These are phyloP conservation scores for Polypterus senegalus DNA, from an alignment of 2,113 vertebrate species.

Conservation along the genomic window DNA sequence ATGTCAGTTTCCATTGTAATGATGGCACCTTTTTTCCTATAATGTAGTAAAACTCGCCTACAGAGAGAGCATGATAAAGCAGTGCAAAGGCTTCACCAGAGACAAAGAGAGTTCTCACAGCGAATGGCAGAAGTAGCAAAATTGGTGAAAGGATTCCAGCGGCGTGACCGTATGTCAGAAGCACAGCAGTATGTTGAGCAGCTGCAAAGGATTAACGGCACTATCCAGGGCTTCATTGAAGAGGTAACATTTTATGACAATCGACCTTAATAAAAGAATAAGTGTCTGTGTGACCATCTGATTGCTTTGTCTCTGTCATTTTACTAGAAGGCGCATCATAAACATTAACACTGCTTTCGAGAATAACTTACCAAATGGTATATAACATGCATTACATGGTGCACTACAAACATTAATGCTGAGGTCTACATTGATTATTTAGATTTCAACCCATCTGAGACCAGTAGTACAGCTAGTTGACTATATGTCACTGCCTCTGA, in stretches of 20 bases:
- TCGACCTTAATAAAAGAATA: no score
- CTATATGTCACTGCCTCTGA: neutral
- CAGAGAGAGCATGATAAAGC: constrained; percentile 19
- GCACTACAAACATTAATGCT: no score
- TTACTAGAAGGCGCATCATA: no score
- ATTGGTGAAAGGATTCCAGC: constrained; percentile 1
- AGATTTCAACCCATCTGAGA: no score
- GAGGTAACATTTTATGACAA: constrained; percentile 19
- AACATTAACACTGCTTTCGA: no score
- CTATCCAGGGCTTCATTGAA: neutral
- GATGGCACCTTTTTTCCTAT: constrained; percentile 18
- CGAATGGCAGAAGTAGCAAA: constrained; percentile 10
- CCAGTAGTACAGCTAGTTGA: no score
- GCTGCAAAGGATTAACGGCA: constrained; percentile 10
- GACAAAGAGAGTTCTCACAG: constrained; percentile 22
- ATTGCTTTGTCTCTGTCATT: no score
- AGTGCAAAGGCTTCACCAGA: constrained; percentile 13
- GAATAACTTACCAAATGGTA: no score
- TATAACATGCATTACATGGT: no score
- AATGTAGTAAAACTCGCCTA: constrained; percentile 34
- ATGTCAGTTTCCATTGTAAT: no score
- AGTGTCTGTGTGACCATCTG: no score
- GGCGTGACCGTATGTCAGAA: constrained; percentile 17
- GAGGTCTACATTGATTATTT: no score
- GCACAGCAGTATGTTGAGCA: neutral